Base-by-base conservation (phyloP, 2,113 vertebrate species). In the Piaya cayana region DNA sequence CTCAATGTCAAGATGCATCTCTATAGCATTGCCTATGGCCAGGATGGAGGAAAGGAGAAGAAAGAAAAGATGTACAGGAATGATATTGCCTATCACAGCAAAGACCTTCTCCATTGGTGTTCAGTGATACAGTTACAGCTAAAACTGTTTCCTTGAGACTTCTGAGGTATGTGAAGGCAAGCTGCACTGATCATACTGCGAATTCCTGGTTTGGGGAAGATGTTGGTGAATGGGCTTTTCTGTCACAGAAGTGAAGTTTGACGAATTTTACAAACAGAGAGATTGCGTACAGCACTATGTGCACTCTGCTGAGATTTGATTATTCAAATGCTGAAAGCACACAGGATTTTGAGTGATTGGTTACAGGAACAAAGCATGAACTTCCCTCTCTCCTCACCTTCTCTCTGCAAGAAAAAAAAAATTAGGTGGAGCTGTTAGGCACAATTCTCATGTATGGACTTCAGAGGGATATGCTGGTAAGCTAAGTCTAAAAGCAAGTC, bases 1-100 rank as follows among this genome's bases (percentile, higher is more conserved):
- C 36, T 88, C 79, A 63, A 16, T 43, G 88, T 92, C 90, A 92
- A 90, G 85, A 91, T 22, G 42, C n/a, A 64, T 62, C 49, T 81
- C 69, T 45, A 8, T 30, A 68, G 39, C 12, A 8, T 71, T 88
- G 76, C 62, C 65, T 65, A 29, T 75, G 47, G 68, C 68, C 77
- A 56, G n/a, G 27, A 56, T 43, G 71, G 49, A 93, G 39, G 71
- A 64, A 34, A 0, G 2, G 37, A 63, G 65, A 55, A 87, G 42
- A 59, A 77, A 64, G 49, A 71, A 78, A 88, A 55, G 29, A 70
- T 36, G 45, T 56, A 21, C 36, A 53, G 65, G 60, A 95, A 30
- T 29, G 30, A 39, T 69, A 39, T 9, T 76, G 26, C 22, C 50
- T 47, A 15, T 36, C 74, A 64, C n/a, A 71, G 27, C 26, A 45